These are phyloP conservation scores for Allochrocebus solatus DNA, from an alignment of 2,797 vertebrate genomes.

Conservation along the genomic window DNA sequence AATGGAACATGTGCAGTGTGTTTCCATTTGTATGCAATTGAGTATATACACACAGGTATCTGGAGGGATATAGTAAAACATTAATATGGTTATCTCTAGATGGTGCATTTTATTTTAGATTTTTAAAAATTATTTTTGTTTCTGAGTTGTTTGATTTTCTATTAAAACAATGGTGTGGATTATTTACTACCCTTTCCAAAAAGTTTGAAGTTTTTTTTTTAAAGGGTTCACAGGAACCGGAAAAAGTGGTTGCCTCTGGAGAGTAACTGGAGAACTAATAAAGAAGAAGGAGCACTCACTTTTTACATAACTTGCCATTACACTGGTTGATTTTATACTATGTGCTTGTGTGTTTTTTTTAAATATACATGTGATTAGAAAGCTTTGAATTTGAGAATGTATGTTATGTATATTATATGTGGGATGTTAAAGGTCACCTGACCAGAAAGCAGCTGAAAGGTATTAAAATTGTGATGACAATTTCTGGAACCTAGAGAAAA, in stretches of 20 bases:
- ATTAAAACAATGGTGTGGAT: background rate
- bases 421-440: background rate
- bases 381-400: background rate
- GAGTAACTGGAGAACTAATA: background rate
- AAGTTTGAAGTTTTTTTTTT: background rate
- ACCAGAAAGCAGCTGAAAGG: background rate
- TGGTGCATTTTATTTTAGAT: background rate
- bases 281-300: background rate
- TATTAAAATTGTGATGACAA: constrained; percentile 17
- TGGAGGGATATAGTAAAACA: background rate
- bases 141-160: background rate
- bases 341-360: background rate
- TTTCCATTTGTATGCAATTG: background rate
- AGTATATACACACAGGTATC: background rate
- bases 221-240: background rate
- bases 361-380: background rate
- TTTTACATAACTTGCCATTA: background rate
- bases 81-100: background rate
- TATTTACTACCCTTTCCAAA: background rate
- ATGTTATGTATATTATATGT: background rate
- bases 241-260: background rate
- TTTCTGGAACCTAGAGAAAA: constrained; percentile 9
- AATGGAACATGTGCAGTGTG: background rate
- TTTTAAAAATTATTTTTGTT: background rate
- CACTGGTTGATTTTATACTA: background rate